Base-by-base conservation (phyloP, 2,113 vertebrate species). In the Osmerus eperlanus region DNA sequence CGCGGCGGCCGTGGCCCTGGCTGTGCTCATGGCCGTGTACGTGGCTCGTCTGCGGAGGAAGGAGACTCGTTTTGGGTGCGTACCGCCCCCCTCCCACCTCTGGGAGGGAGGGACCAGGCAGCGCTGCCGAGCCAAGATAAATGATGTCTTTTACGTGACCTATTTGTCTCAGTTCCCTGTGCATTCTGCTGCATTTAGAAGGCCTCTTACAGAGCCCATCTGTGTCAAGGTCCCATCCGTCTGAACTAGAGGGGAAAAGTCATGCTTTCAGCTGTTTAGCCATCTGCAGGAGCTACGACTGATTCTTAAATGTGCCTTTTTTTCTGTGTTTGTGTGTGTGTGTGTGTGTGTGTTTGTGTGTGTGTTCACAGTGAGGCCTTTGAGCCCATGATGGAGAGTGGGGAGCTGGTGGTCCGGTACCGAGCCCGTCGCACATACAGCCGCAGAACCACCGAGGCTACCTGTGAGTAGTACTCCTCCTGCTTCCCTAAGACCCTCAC, bases 341-440 rank as follows among this genome's bases (percentile, higher is more conserved):
- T 62, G 19, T 67, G 19, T 58, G 21, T 69, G 61, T 64, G 59
- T 64, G 60, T 65, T 59, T 64, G 9, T 72, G 61, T 74, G 12
- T 71, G 52, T n/a, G 61, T 61, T 55, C 16, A 41, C 78, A 96
- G 95, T 12, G 95, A 96, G 80, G 95, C 93, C 0, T 96, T 97
- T 28, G 92, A 96, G 62, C 95, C 95, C 67, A 95, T 93, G 67
- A 90, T 95, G 90, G 95, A 97, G 70, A 93, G 93, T 16, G 95
- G 95, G 0, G 94, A 97, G 75, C 89, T 96, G 79, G 95, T 96
- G 32, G 95, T 96, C n/a, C 88, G 94, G 28, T 97, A 97, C 76
- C 91, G 92, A 0, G 95, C 93, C 15, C 93, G 93, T 18, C 94
- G 94, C 74, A 94, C 95, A 0, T 97, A 96, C 89, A 96, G 95